Percentiles rank a stretch among this genome's conserved stretches.
Evolutionary conservation across 2,797 vertebrate species (phyloP).

Genomic region (Vipera ursinii): DNA sequence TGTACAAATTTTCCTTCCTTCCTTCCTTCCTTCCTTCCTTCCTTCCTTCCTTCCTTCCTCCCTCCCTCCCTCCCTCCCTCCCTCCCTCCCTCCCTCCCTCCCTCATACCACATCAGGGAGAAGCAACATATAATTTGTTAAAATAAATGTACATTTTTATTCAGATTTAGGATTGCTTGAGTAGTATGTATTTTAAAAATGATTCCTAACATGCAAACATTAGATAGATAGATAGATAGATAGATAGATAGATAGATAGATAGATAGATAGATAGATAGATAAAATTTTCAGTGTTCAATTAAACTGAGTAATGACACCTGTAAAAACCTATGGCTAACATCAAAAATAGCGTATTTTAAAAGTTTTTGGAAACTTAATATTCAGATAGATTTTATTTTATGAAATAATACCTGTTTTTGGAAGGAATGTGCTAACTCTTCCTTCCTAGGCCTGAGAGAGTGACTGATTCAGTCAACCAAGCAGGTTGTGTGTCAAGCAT

Average conservation of each 20-base stretch:
- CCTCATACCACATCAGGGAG: background rate
- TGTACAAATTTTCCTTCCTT: background rate
- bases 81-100: background rate
- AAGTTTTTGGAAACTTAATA: background rate
- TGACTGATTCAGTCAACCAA: background rate
- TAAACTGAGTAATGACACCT: background rate
- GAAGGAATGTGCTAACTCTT: background rate
- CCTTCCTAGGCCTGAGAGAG: background rate
- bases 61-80: background rate
- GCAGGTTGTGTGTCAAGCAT: background rate
- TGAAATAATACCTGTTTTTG: background rate
- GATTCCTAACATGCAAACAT: background rate
- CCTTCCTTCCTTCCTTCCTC: background rate
- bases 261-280: no score
- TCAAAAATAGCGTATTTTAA: background rate
- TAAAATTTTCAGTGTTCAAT: background rate
- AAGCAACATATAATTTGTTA: background rate
- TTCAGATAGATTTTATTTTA: background rate
- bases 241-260: no score
- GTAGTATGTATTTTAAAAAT: background rate
- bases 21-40: background rate
- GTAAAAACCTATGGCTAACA: background rate
- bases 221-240: background rate
- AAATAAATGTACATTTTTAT: background rate
- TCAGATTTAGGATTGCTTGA: background rate